These are phyloP conservation scores for Ornithorhynchus anatinus DNA, from an alignment of 2,113 vertebrate species.

Conservation along the genomic window DNA sequence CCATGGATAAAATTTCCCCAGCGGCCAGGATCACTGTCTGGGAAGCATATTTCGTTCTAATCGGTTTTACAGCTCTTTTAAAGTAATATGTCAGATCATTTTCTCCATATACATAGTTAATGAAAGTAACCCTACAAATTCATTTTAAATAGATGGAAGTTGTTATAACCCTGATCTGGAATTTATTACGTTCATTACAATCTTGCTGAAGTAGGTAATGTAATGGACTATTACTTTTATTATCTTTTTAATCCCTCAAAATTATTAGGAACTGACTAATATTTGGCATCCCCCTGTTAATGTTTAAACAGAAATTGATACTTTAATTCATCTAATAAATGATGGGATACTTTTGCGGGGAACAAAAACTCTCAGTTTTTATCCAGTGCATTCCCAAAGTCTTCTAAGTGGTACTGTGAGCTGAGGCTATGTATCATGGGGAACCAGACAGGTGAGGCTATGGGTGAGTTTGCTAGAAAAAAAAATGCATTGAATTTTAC, in stretches of 20 bases:
- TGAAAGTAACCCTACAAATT: conserved; percentile 89
- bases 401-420: conserved; percentile 61
- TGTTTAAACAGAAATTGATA: conserved; percentile 85
- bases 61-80: conserved; percentile 84
- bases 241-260: conserved; percentile 87
- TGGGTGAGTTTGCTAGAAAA: too few species aligned
- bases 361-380: conserved; percentile 55
- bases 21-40: conserved; percentile 65
- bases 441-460: background rate
- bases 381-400: conserved; percentile 54
- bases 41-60: conserved; percentile 82
- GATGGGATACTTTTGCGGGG: conserved; percentile 56
- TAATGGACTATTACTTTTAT: conserved; percentile 90
- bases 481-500: too few species aligned
- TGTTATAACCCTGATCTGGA: conserved; percentile 85
- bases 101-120: conserved; percentile 85
- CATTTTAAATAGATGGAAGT: conserved; percentile 88
- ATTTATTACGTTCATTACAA: conserved; percentile 87
- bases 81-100: conserved; percentile 85
- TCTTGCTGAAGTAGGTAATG: conserved; percentile 89
- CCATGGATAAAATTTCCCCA: conserved; percentile 54
- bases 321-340: conserved; percentile 77
- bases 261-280: conserved; percentile 87
- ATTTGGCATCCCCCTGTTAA: conserved; percentile 83
- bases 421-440: conserved; percentile 15